A percentile compares a stretch with the other conserved stretches of the same genome.
These are phyloP conservation scores for Ctenochaetus hawaiiensis DNA, from an alignment of 2,797 vertebrate genomes.

Conservation along the genomic window DNA sequence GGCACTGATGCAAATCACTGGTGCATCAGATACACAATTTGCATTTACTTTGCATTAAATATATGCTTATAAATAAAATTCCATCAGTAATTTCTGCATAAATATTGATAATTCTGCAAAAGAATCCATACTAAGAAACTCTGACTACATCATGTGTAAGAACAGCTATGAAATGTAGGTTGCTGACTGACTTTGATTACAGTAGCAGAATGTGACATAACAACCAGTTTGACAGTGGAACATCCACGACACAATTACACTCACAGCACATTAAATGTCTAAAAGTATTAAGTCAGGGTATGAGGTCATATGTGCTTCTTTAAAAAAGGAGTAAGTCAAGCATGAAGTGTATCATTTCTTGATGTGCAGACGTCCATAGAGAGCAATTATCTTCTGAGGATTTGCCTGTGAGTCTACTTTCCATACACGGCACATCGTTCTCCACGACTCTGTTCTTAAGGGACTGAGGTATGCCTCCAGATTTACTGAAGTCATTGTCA, in stretches of 20 bases:
- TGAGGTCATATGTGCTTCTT: constrained; percentile 23
- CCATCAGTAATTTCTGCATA: neutral
- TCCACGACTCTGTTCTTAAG: neutral
- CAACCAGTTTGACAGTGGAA: neutral
- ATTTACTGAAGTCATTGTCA: neutral
- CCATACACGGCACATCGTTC: neutral
- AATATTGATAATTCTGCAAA: too few relatives aligned
- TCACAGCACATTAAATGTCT: constrained; percentile 3
- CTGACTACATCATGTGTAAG: too few relatives aligned
- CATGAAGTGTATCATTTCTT: constrained; percentile 9
- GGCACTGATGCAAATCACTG: neutral
- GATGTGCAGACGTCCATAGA: neutral
- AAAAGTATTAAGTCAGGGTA: neutral
- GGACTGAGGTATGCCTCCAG: neutral
- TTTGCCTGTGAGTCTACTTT: neutral
- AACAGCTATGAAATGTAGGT: too few relatives aligned
- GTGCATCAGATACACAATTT: neutral
- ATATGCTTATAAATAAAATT: neutral
- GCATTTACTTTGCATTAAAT: neutral
- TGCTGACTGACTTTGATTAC: neutral
- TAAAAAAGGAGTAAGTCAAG: constrained; percentile 5
- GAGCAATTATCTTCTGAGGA: constrained; percentile 22
- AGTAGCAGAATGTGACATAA: neutral
- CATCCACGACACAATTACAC: neutral
- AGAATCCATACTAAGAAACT: too few relatives aligned